Evolutionary conservation across 2,797 vertebrate species (phyloP).

Genomic region (Nannoperca australis): DNA sequence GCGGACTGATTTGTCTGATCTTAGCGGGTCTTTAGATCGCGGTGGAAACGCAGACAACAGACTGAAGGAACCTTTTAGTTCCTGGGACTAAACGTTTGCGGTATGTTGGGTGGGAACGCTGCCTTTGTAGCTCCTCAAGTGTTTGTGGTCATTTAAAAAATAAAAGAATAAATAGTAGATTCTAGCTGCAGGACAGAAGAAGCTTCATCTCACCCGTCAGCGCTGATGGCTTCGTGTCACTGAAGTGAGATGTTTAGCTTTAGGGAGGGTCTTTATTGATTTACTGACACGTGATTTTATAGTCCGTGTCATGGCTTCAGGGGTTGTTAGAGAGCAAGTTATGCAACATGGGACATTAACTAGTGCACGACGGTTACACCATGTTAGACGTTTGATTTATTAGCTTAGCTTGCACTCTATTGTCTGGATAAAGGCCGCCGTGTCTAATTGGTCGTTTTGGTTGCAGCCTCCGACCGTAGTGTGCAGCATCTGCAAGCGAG

Average conservation of each 20-base stretch:
- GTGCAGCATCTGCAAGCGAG: conserved; percentile 99
- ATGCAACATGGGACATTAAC: neutral
- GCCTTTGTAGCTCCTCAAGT: neutral
- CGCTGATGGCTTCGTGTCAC: neutral
- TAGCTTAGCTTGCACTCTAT: neutral
- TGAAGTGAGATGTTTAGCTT: neutral
- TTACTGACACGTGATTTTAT: neutral
- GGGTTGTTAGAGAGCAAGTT: too few relatives aligned
- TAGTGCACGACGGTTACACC: neutral
- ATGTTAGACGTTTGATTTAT: neutral
- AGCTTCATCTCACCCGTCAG: neutral
- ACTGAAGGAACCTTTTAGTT: too few relatives aligned
- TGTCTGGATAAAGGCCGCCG: neutral
- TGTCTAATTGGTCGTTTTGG: neutral
- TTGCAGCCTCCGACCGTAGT: conserved; percentile 95
- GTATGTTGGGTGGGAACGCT: too few relatives aligned
- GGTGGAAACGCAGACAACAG: too few relatives aligned
- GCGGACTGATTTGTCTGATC: too few relatives aligned
- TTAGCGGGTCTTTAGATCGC: too few relatives aligned
- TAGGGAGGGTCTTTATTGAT: neutral
- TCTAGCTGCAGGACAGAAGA: neutral
- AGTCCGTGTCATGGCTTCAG: neutral
- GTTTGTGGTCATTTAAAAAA: neutral
- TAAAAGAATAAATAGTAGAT: too few relatives aligned
- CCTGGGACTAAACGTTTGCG: too few relatives aligned